Evolutionary conservation across 2,113 vertebrate species (phyloP), one percentile per base, ranked within the genome.

Genomic region (Nothocercus julius): DNA sequence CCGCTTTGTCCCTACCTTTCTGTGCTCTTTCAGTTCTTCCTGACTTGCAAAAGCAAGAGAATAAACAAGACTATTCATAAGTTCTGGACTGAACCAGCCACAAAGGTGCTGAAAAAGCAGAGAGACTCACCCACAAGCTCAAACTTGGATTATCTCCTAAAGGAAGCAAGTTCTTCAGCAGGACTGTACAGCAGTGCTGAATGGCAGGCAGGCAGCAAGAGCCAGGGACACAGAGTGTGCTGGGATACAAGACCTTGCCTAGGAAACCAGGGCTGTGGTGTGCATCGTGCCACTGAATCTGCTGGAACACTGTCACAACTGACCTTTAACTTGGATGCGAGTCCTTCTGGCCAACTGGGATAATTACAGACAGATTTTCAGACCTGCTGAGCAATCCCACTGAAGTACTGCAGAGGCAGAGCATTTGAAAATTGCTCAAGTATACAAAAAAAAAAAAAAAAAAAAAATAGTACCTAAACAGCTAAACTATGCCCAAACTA

Each of bases 21-120:
- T 81, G 30, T 64, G 61, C 90, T 78, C 34, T 83, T 81, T 63
- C 47, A 68, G 58, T 28, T 30, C 69, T 89, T 76, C 74, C 59
- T 24, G 0, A 42, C 44, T 93, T 62, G 83, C 80, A 76, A 59
- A 94, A 92, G 61, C 47, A 62, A 74, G 81, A 88, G 47, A 93
- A 92, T 72, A 86, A 90, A 91, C 40, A 89, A 22, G 63, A 86
- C 15, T 76, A 34, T 70, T 95, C 93, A 93, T 82, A 83, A 95
- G 77, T 44, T 76, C 0, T 1, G 76, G 66, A 78, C 5, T 86
- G 85, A 76, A 68, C 24, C 30, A 49, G 27, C 62, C 84, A 95
- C 74, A 96, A 92, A 90, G 62, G 69, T 86, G 7, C 40, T 93
- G 78, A 38, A 69, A 82, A 85, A 83, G 56, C 73, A 90, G 32